Conservation (phyloP, 2,797 vertebrate genomes). For the Bufotes viridis region DNA sequence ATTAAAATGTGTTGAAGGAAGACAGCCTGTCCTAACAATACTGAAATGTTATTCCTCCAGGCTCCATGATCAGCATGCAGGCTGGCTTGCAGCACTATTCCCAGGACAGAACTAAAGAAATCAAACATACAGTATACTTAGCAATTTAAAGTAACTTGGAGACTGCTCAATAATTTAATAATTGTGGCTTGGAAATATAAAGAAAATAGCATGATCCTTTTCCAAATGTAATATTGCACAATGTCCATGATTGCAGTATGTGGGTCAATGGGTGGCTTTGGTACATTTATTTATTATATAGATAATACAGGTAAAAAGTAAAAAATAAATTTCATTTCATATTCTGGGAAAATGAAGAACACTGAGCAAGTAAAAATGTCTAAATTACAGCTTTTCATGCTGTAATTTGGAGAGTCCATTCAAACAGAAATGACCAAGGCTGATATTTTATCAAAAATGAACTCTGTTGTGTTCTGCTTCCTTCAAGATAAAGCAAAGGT, state of each 20-base stretch:
- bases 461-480: neutral
- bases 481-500: neutral
- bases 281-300: neutral
- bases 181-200: neutral
- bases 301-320: conserved; percentile 1
- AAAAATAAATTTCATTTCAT: neutral
- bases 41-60: conserved; percentile 41
- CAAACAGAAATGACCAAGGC: neutral
- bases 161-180: conserved; percentile 29
- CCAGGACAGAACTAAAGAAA: conserved; percentile 22
- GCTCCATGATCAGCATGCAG: conserved; percentile 19
- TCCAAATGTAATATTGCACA: neutral
- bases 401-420: neutral
- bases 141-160: conserved; percentile 23
- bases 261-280: neutral
- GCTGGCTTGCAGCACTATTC: conserved; percentile 42
- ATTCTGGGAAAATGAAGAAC: neutral
- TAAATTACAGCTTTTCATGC: neutral
- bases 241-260: neutral
- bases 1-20: conserved; percentile 15
- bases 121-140: conserved; percentile 34
- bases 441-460: neutral
- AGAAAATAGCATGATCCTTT: neutral
- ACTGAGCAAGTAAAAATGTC: neutral
- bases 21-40: neutral